A percentile compares a stretch with the other conserved stretches of the same genome.
Evolutionary conservation across 2,113 vertebrate species (phyloP).

Genomic region (Etheostoma spectabile): DNA sequence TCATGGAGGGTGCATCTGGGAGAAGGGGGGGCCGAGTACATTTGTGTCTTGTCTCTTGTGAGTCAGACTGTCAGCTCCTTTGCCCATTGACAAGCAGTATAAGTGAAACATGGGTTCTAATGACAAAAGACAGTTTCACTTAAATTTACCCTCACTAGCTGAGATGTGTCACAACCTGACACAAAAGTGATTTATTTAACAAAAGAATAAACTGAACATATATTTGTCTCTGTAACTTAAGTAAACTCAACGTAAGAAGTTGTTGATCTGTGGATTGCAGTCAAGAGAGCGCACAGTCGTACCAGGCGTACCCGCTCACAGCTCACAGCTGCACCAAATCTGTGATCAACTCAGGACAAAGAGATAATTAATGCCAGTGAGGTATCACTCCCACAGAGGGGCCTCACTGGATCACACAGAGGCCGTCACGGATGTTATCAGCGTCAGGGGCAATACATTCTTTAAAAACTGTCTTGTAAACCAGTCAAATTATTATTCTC

Average conservation of each 20-base stretch:
- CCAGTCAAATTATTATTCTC: conserved; percentile 21
- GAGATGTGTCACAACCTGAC: background rate
- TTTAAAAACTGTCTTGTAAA: conserved; percentile 14
- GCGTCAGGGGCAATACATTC: conserved; percentile 2
- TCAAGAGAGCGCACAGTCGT: too few species aligned
- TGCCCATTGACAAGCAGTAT: conserved; percentile 8
- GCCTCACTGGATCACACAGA: too few species aligned
- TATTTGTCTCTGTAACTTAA: too few species aligned
- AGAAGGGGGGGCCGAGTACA: background rate
- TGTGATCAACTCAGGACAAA: too few species aligned
- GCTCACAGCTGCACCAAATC: too few species aligned
- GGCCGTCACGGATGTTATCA: background rate
- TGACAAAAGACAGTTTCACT: conserved; percentile 3
- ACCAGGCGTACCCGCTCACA: too few species aligned
- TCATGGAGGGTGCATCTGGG: conserved; percentile 34
- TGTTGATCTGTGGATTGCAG: too few species aligned
- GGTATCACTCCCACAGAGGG: too few species aligned
- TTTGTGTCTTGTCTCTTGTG: conserved; percentile 51
- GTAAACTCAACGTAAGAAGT: too few species aligned
- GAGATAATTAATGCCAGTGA: too few species aligned
- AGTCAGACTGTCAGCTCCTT: conserved; percentile 34
- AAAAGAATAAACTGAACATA: too few species aligned
- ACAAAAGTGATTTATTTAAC: too few species aligned
- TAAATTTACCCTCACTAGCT: background rate
- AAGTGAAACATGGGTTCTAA: conserved; percentile 38